Conservation (phyloP, 2,113 vertebrate species). For the Eira barbara region DNA sequence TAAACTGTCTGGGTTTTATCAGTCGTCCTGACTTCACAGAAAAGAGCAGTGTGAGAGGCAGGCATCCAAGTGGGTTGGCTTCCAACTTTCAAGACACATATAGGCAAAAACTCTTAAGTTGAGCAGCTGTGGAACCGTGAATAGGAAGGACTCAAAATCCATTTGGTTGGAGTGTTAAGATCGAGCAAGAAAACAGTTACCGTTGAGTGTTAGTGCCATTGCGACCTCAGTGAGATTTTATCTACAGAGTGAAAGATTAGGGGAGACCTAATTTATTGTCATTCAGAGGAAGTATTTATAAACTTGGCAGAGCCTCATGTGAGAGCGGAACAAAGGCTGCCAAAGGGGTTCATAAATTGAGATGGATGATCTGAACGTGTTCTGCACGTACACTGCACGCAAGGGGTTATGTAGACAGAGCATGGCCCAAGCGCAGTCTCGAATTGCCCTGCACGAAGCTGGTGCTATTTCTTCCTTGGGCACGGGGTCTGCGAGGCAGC, state of each 20-base stretch:
- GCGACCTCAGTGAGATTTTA: conserved; percentile 63
- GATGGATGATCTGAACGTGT: conserved; percentile 52
- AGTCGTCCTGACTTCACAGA: conserved; percentile 36
- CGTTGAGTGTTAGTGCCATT: background rate
- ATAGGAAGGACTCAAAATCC: background rate
- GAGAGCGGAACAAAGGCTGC: conserved; percentile 63
- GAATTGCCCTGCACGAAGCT: background rate
- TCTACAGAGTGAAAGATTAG: conserved; percentile 59
- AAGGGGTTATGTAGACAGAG: background rate
- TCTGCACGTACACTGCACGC: background rate
- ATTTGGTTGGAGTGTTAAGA: conserved; percentile 16
- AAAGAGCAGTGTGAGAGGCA: background rate
- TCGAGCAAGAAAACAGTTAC: conserved; percentile 47
- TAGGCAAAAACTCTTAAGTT: background rate
- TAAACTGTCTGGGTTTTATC: conserved; percentile 59
- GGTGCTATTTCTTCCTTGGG: background rate
- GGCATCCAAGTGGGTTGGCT: conserved; percentile 24
- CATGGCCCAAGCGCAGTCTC: rapidly evolving
- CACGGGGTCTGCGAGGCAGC: background rate
- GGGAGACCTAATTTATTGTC: conserved; percentile 70
- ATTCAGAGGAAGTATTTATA: conserved; percentile 70
- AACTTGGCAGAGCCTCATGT: conserved; percentile 61
- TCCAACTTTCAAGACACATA: background rate
- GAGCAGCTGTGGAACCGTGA: background rate
- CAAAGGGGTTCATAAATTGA: conserved; percentile 58